These are phyloP conservation scores for Nansenia antarctica DNA, from an alignment of 2,113 vertebrate species.

Conservation along the genomic window DNA sequence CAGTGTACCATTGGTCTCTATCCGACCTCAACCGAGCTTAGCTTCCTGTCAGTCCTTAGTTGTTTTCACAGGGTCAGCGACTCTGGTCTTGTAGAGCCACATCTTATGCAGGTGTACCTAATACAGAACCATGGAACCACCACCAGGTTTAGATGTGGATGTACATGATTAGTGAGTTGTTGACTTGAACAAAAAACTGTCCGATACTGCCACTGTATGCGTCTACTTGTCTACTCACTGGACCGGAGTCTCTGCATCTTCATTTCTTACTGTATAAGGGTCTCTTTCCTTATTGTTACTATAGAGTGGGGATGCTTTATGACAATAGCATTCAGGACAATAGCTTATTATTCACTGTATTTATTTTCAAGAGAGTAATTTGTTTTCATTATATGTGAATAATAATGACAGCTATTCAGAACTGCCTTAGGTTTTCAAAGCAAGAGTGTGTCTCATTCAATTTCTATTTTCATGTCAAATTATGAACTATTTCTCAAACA, in stretches of 20 bases:
- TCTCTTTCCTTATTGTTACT: background rate
- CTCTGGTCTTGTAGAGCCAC: background rate
- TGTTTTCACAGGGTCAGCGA: background rate
- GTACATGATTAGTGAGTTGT: background rate
- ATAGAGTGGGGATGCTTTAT: background rate
- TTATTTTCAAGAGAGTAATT: background rate
- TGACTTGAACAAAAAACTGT: background rate
- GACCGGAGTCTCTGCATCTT: background rate
- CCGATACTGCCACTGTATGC: background rate
- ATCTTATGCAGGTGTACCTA: background rate
- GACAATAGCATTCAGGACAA: background rate
- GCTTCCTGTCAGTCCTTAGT: background rate
- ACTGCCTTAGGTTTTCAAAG: constrained; percentile 15
- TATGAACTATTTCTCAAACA: background rate
- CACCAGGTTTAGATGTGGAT: background rate
- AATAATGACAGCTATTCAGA: background rate
- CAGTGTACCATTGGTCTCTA: background rate
- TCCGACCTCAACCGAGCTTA: no score
- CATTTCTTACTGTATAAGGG: no score
- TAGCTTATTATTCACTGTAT: background rate
- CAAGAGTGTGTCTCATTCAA: background rate
- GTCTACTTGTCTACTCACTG: background rate
- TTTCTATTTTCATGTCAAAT: constrained; percentile 14
- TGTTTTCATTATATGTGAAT: background rate
- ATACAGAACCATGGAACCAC: no score